Evolutionary conservation across 2,797 vertebrate genomes (phyloP), one percentile per base, ranked within the genome.

Genomic region (Rhyacichthys aspro): DNA sequence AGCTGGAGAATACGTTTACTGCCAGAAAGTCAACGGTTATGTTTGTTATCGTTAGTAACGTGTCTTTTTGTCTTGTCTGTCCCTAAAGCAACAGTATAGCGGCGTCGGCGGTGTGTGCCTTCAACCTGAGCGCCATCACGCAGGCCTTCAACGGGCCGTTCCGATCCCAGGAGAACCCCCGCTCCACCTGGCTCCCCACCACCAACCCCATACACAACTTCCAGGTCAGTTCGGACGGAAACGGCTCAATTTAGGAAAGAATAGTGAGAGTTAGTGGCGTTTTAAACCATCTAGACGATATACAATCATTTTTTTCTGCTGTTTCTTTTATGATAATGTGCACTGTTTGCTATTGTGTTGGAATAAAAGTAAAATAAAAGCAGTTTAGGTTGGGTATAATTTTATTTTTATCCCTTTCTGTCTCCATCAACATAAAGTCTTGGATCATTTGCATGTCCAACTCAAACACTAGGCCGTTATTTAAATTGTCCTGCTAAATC

Each of bases 51-150:
- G 55, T 63, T 73, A 23, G 53, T 71, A 58, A 72, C 42, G 15
- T 47, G 1, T 50, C 23, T 19, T 34, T 5, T 15, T 47, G 18
- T 43, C 19, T 46, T 23, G 43, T 55, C 32, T 72, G 64, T 36
- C 54, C 19, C 47, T 93, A 76, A 84, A 99, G 97, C 85, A 98
- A 98, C 90, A 98, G 97, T 74, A 98, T 98, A 6, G 96, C 96
- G 16, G 96, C 97, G 11, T 99, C 97, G 14, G 97, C 97, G 17
- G 95, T 98, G 79, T 99, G 97, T 73, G 96, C 96, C 79, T 99
- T 96, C 91, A 99, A 98, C 91, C 93, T 99, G 73, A 99, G 96
- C 84, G 95, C 97, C 88, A 97, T 98, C 90, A 95, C 94, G 39
- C 96, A 95, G 78, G 94, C 96, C 33, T 99, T 99, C 90, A 98